Conservation (phyloP, 2,888 invertebrate genomes). For the Lasioglossum oenotherae region DNA sequence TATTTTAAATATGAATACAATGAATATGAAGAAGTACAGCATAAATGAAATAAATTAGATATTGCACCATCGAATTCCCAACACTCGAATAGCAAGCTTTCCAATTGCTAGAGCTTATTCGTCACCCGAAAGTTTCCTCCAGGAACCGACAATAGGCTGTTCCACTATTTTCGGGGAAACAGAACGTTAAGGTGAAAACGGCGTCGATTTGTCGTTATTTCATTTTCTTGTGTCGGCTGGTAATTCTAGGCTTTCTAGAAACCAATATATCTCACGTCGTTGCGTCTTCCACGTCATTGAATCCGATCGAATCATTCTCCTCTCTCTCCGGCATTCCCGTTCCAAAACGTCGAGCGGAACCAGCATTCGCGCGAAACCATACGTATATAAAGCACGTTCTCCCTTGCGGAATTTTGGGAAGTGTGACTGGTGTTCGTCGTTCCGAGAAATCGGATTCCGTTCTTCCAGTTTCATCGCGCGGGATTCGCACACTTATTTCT, state of each 20-base stretch:
- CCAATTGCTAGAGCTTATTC: neutral
- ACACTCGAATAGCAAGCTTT: neutral
- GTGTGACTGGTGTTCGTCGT: constrained; percentile 46
- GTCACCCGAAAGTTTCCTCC: neutral
- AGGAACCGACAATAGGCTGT: neutral
- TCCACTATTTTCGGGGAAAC: neutral
- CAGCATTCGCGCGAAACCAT: constrained; percentile 50
- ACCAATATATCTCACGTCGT: constrained; percentile 56
- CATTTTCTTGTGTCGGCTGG: constrained; percentile 34
- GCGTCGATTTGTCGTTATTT: constrained; percentile 25
- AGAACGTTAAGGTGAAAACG: neutral
- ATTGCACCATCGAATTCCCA: neutral
- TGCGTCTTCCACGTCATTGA: constrained; percentile 65
- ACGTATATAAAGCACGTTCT: constrained; percentile 50
- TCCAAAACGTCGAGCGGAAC: neutral
- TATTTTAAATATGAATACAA: neutral
- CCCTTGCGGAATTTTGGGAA: constrained; percentile 54
- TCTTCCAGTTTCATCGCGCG: constrained; percentile 31
- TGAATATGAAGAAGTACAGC: neutral
- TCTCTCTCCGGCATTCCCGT: constrained; percentile 42
- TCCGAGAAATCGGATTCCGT: constrained; percentile 59
- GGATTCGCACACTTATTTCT: constrained; percentile 47
- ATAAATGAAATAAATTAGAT: neutral
- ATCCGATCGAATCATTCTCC: constrained; percentile 61
- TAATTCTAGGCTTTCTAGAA: constrained; percentile 43